Conservation (phyloP, 2,113 vertebrate species). For the Phainopepla nitens region DNA sequence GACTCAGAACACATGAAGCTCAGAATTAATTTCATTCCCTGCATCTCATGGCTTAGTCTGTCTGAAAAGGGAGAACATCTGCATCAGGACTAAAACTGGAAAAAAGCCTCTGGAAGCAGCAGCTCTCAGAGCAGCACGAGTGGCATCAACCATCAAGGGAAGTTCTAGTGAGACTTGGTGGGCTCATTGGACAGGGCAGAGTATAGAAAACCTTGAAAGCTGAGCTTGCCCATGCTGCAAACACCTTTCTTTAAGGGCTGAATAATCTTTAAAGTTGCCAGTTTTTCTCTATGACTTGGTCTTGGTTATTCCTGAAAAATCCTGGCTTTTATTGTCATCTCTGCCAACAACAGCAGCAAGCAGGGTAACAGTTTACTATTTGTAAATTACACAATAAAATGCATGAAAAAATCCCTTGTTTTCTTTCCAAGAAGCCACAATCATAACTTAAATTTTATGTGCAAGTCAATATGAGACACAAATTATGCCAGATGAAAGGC, state of each 20-base stretch:
- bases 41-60: not conserved
- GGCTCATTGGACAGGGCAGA: not conserved
- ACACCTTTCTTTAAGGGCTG: not conserved
- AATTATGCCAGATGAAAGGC: not conserved
- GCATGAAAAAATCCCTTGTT: not conserved
- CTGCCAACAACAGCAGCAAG: not conserved
- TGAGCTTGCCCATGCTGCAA: not conserved
- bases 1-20: not conserved
- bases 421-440: not conserved
- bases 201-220: not conserved
- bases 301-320: not conserved
- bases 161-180: not conserved
- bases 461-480: not conserved
- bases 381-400: not conserved
- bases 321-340: not conserved
- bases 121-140: not conserved
- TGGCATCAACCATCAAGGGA: not conserved
- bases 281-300: not conserved
- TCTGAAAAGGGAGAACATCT: not conserved
- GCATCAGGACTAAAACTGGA: not conserved
- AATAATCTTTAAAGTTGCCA: not conserved
- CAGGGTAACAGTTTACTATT: not conserved
- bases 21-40: not conserved
- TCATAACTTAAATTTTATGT: not conserved
- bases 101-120: not conserved